Evolutionary conservation across 1,140 invertebrate species (phyloP).

Genomic region (Bombus impatiens): DNA sequence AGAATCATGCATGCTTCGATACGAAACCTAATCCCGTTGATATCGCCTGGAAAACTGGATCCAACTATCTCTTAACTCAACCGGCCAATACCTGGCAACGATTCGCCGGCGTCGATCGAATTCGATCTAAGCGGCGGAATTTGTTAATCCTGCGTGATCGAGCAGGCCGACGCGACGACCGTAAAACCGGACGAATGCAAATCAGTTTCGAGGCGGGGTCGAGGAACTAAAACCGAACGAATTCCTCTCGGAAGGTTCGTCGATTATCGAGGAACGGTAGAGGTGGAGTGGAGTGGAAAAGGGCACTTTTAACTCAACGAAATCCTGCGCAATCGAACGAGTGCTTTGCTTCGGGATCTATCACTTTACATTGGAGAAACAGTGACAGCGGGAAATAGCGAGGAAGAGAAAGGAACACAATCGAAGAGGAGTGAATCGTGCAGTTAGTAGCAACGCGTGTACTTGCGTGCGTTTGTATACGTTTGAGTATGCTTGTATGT

Average conservation of each 20-base stretch:
- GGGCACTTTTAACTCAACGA: conserved; percentile 58
- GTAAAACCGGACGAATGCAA: conserved; percentile 37
- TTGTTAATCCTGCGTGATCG: background rate
- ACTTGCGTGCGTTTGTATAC: background rate
- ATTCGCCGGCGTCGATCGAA: background rate
- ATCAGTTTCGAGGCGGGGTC: conserved; percentile 23
- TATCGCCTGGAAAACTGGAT: background rate
- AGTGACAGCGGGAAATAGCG: background rate
- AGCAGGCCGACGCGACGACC: background rate
- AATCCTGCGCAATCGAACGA: conserved; percentile 50
- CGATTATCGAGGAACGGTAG: conserved; percentile 5
- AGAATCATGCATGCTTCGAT: background rate
- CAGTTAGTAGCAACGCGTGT: conserved; percentile 43
- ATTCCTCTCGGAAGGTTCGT: conserved; percentile 25
- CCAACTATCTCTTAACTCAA: background rate
- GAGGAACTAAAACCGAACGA: conserved; percentile 21
- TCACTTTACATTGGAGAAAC: conserved; percentile 13
- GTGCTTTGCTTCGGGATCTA: conserved; percentile 48
- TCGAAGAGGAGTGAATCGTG: conserved; percentile 34
- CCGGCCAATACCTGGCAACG: background rate
- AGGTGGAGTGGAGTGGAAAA: background rate
- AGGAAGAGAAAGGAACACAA: background rate
- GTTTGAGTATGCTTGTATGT: background rate
- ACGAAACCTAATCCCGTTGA: background rate
- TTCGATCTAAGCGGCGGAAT: background rate